Evolutionary conservation across 2,888 invertebrate species (phyloP).

Genomic region (Brachyptera putata): DNA sequence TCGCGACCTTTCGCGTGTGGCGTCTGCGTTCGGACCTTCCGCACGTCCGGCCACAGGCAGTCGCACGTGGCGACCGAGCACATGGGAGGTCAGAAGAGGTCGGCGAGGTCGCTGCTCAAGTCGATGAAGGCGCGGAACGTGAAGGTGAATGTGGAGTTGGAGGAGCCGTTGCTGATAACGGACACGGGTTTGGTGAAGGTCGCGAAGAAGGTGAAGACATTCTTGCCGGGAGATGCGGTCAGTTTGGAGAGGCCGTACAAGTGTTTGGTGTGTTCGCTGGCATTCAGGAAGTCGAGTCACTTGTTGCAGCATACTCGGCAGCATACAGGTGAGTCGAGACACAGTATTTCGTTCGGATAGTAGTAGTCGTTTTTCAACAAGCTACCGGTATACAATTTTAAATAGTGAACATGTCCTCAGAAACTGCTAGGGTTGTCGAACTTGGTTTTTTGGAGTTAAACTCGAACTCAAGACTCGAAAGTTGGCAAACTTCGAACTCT

Average conservation of each 20-base stretch:
- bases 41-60: conserved; percentile 47
- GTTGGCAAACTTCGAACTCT: too few species aligned
- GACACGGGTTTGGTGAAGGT: conserved; percentile 38
- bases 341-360: too few species aligned
- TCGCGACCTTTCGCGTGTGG: conserved; percentile 47
- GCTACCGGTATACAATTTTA: too few species aligned
- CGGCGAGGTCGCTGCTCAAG: neutral
- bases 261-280: conserved; percentile 46
- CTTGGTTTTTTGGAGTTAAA: too few species aligned
- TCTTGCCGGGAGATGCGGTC: conserved; percentile 19
- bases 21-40: conserved; percentile 48
- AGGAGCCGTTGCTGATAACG: conserved; percentile 54
- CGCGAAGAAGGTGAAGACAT: neutral
- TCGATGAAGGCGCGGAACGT: neutral
- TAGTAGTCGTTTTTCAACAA: too few species aligned
- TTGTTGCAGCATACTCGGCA: conserved; percentile 48
- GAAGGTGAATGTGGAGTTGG: conserved; percentile 47
- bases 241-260: conserved; percentile 46
- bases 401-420: too few species aligned
- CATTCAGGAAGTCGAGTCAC: conserved; percentile 54
- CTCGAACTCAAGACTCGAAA: too few species aligned
- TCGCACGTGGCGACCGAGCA: conserved; percentile 39
- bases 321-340: too few species aligned
- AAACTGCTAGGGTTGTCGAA: too few species aligned
- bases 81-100: neutral